Base-by-base conservation (phyloP, 35 echinoderm and acorn worm species). In the Lytechinus pictus region DNA sequence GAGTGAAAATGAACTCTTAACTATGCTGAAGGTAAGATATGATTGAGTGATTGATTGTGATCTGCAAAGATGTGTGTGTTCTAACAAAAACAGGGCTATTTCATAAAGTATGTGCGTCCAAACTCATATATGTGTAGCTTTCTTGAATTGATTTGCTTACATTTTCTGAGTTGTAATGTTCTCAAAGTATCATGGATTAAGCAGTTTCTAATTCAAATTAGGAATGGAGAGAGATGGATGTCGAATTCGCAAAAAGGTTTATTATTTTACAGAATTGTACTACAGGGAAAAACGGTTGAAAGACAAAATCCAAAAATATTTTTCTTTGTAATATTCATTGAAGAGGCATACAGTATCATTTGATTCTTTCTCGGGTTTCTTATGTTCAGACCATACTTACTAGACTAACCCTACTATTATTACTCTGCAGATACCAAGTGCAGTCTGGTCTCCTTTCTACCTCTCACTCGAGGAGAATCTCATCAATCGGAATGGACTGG, bases 381-480 rank as follows among this genome's bases (percentile, higher is more conserved):
- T 44, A 2, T 44, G 33, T 44, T 44, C 33, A 44, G 33, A 44
- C 33, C 0, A 1, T 44, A 44, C 1, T 44, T 44, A 44, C 33
- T 44, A 44, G 33, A 44, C 33, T 44, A 44, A 44, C 33, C 33
- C 0, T 1, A 11, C 16, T 79, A 79, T 5, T 27, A 28, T 89
- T 60, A 55, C 12, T 52, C 54, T 55, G 5, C 86, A 99, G 98
- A 72, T 99, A 12, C 95, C 96, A 54, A 95, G 95, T 71, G 51
- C 29, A 33, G 72, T 97, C 21, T 99, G 98, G 98, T 99, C 96
- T 57, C 98, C 98, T 0, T 99, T 99, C 94, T 99, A 97, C 91
- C 92, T 99, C 8, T 99, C 98, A 0, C 93, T 99, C 24, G 98
- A 99, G 61, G 98, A 99, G 28, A 99, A 99, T 95, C 95, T 99